Evolutionary conservation across 2,888 invertebrate species (phyloP).

Genomic region (Dryobotodes eremita): DNA sequence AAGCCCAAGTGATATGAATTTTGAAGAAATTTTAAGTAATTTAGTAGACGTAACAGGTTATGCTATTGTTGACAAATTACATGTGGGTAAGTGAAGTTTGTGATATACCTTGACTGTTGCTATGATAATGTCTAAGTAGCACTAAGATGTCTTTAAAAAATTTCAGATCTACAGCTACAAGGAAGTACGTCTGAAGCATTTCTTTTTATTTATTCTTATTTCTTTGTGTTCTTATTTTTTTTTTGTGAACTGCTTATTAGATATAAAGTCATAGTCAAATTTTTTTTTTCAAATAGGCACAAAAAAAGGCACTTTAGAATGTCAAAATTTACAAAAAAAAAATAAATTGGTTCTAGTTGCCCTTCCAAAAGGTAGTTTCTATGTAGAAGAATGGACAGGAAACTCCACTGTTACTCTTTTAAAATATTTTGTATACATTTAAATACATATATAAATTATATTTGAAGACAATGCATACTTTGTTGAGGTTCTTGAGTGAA

Average conservation of each 20-base stretch:
- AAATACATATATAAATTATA: too few relatives aligned
- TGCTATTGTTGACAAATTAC: constrained; percentile 81
- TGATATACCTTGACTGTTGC: not conserved
- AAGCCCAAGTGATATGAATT: constrained; percentile 82
- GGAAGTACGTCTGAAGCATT: not conserved
- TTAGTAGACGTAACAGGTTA: constrained; percentile 85
- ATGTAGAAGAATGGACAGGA: too few relatives aligned
- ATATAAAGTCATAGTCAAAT: too few relatives aligned
- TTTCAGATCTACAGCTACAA: not conserved
- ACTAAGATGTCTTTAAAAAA: not conserved
- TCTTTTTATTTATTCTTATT: not conserved
- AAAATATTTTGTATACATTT: too few relatives aligned
- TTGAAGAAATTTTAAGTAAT: constrained; percentile 86
- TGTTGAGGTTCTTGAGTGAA: not conserved
- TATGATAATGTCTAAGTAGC: not conserved
- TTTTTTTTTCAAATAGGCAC: too few relatives aligned
- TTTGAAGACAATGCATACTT: too few relatives aligned
- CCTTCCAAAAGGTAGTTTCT: too few relatives aligned
- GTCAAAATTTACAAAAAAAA: too few relatives aligned
- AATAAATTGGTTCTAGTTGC: too few relatives aligned
- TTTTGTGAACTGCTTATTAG: not conserved
- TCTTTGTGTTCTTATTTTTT: not conserved
- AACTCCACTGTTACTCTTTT: too few relatives aligned
- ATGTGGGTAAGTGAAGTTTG: constrained; percentile 80
- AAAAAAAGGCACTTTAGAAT: too few relatives aligned